These are phyloP conservation scores for Temnothorax nylanderi DNA, from an alignment of 1,140 invertebrate genomes.

Conservation along the genomic window DNA sequence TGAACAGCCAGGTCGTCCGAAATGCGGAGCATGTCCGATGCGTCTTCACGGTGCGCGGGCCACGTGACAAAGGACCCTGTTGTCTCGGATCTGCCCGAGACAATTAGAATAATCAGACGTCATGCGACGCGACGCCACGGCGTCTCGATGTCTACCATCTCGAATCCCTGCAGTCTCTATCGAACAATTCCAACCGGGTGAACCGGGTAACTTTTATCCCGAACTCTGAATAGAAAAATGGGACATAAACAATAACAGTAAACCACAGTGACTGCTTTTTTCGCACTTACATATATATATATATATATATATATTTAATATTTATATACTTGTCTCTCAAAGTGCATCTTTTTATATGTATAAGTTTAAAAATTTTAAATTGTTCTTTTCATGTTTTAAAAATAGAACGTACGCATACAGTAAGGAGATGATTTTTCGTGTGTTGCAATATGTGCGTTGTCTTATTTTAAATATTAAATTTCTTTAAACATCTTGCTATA, in stretches of 20 bases:
- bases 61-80: slow-evolving; percentile 68
- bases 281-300: neutral
- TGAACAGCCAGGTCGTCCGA: slow-evolving; percentile 63
- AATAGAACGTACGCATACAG: neutral
- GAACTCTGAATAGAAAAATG: neutral
- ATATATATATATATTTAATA: neutral
- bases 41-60: slow-evolving; percentile 70
- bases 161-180: neutral
- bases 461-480: slow-evolving; percentile 1
- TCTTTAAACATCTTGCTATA: neutral
- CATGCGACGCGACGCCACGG: slow-evolving; percentile 14
- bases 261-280: neutral
- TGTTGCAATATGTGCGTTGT: neutral
- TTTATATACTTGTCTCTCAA: neutral
- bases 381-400: neutral
- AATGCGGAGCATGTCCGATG: slow-evolving; percentile 72
- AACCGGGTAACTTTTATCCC: neutral
- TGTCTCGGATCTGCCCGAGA: slow-evolving; percentile 37
- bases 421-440: neutral
- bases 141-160: neutral
- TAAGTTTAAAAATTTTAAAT: neutral
- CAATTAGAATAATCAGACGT: slow-evolving; percentile 61
- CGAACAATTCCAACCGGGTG: neutral
- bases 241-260: neutral
- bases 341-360: neutral